Base-by-base conservation (phyloP, 2,797 vertebrate species). In the Craterocephalus amniculus region DNA sequence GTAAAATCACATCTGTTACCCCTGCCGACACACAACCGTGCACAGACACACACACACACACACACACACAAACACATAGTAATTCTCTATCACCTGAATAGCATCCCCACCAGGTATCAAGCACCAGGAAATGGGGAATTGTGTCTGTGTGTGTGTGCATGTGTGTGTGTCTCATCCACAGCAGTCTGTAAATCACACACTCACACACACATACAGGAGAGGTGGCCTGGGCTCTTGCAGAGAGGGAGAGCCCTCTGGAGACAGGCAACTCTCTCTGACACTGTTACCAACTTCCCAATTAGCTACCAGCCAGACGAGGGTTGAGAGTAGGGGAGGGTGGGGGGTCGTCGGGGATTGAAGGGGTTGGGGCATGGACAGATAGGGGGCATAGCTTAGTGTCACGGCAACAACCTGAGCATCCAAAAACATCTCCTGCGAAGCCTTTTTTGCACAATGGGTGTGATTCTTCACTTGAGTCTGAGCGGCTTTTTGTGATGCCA, bases 1-100 rank as follows among this genome's bases (percentile, higher is more conserved):
- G 95, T 96, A 96, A 97, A 92, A 97, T 95, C 96, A 96, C 97
- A 98, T 97, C 97, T 99, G 97, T 97, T 97, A 95, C 95, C 95
- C 94, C 94, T 59, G 27, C 62, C 1, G 52, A 72, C 63, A 65
- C 72, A 67, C 71, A 63, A 64, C 52, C 68, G 51, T 67, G 65
- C 40, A 40, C 72, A 40, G 48, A 56, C 59, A 35, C 70, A 58
- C 54, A 43, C 61, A 59, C 57, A 72, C 66, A 66, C 57, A 67
- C 54, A 43, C 61, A 58, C 57, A 74, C 62, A 66, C 43, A 67
- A 92, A 92, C 86, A 93, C n/a, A n/a, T n/a, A n/a, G 94, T 90
- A 93, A 92, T 96, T 96, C 96, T 95, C 96, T 96, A 96, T 96
- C 96, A 98, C 97, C 97, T 99, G 97, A 97, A 97, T 96, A 95